phyloP scores from a whole-genome alignment of 2,797 vertebrate species.

The Myotis daubentonii region DNA sequence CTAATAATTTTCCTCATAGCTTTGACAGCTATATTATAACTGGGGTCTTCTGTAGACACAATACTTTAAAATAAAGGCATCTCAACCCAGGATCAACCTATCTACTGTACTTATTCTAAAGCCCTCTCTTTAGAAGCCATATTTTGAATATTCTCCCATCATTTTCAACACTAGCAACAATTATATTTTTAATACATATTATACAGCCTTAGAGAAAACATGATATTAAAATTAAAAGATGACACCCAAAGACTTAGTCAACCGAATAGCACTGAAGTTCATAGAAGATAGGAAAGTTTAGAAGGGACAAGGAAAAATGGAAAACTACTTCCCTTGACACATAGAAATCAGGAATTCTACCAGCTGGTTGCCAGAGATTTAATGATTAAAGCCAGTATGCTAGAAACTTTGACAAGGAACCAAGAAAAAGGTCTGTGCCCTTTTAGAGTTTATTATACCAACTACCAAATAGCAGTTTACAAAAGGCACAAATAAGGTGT shows the following conservation, averaged over 20 bases:
- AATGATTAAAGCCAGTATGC: constrained; percentile 39
- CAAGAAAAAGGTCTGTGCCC: constrained; percentile 26
- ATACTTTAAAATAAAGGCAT: constrained; percentile 27
- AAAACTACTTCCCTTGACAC: not conserved
- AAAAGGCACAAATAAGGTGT: constrained; percentile 61
- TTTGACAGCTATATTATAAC: constrained; percentile 28
- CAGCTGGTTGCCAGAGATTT: not conserved
- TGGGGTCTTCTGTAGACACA: not conserved
- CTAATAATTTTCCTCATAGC: not conserved
- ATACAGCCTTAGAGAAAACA: not conserved
- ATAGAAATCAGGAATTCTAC: not conserved
- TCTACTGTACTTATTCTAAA: not conserved
- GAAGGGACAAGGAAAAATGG: not conserved
- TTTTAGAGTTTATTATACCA: constrained; percentile 49
- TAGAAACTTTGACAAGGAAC: constrained; percentile 29
- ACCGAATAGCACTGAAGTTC: not conserved
- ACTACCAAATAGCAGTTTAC: constrained; percentile 48
- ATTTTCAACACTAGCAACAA: not conserved
- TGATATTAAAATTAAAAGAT: constrained; percentile 37
- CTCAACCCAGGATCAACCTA: not conserved
- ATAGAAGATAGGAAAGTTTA: not conserved
- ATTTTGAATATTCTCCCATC: not conserved
- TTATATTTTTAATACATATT: constrained; percentile 44
- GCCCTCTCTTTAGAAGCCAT: not conserved
- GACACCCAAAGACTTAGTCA: not conserved